Percentiles rank a stretch among this genome's conserved stretches.
These are phyloP conservation scores for Hyposmocoma kahamanoa DNA, from an alignment of 1,140 invertebrate species.

Conservation along the genomic window DNA sequence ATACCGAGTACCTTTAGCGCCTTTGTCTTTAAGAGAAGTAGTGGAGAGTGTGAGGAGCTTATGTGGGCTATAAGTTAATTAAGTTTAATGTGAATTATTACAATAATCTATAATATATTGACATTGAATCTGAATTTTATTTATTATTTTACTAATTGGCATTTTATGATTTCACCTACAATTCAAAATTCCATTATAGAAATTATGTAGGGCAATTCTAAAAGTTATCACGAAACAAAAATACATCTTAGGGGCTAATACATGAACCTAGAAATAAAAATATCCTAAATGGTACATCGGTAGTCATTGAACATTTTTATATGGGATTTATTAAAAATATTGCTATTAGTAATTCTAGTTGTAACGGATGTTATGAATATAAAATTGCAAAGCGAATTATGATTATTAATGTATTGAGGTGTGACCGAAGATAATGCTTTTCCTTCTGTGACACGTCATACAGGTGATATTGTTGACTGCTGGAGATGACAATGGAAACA, in stretches of 20 bases:
- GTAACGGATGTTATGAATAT: no score
- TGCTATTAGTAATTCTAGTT: no score
- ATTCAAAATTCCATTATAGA: slow-evolving; percentile 15
- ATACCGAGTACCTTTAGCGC: slow-evolving; percentile 69
- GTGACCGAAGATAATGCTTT: no score
- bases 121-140: slow-evolving; percentile 71
- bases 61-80: slow-evolving; percentile 69
- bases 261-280: slow-evolving; percentile 3
- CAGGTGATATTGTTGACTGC: no score
- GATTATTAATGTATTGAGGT: no score
- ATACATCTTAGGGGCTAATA: background rate
- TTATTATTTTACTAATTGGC: slow-evolving; percentile 66
- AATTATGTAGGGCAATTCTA: no score
- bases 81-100: slow-evolving; percentile 74
- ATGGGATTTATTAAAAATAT: no score
- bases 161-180: slow-evolving; percentile 46
- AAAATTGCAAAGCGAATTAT: no score
- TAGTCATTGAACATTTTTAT: no score
- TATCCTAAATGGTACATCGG: slow-evolving; percentile 2
- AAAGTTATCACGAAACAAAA: background rate
- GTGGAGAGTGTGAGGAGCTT: slow-evolving; percentile 61
- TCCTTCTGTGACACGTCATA: no score
- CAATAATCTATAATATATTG: slow-evolving; percentile 74
- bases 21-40: slow-evolving; percentile 57
- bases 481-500: no score